Base-by-base conservation (phyloP, 2,797 vertebrate species). In the Rhinoraja longicauda region DNA sequence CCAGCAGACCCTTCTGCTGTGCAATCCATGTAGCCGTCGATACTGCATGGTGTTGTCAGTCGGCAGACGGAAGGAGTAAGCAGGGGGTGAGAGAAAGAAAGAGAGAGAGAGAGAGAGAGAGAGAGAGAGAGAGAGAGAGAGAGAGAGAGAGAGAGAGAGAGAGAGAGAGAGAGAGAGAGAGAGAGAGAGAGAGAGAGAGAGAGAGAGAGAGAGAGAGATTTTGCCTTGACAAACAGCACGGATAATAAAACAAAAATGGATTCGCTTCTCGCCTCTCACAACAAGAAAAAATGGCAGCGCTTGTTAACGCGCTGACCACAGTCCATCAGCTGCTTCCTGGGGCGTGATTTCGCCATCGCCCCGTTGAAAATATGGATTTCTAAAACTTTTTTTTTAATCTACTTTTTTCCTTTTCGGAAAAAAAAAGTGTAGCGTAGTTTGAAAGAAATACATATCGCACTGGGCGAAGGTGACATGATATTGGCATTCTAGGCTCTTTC, bases 11-110 rank as follows among this genome's bases (percentile, higher is more conserved):
- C 96, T 72, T 90, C 96, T 95, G 94, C 96, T 95, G 95, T 96
- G 96, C 95, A 93, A 95, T 95, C 96, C 95, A 94, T 94, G 95
- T 97, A 96, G 95, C 95, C 94, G 96, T 96, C 96, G 95, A 97
- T 97, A 96, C 94, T 94, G 94, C 93, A 94, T 96, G 96, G 96
- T 96, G 96, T 97, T 96, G 96, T 96, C 95, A 96, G 96, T 96
- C 95, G 95, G 96, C 95, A 96, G 96, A 96, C 95, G 96, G 95
- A 96, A 96, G 95, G 96, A 95, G 95, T 94, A 96, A 94, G 95
- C 24, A 26, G 45, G 39, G 45, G 79, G 21, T 4, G 39, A 45
- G 45, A 45, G 45, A 45, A 45, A 45, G 45, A 4, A 45, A 45
- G 45, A 45, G 45, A 32, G 32, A 32, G 32, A 32, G 32, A 45